Conservation (phyloP, 2,888 invertebrate genomes). For the Agapostemon virescens region DNA sequence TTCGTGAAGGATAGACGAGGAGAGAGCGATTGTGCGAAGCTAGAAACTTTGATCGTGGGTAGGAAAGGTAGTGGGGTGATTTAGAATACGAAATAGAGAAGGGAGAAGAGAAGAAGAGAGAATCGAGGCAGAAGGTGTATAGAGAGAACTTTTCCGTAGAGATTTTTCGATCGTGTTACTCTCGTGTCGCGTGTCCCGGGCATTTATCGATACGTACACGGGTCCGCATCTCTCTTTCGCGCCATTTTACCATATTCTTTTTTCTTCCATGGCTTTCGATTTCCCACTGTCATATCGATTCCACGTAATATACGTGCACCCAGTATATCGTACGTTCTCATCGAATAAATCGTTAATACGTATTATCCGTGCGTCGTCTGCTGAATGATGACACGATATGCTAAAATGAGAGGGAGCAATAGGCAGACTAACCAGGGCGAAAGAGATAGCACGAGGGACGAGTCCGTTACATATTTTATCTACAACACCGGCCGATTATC, state of each 20-base stretch:
- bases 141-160: constrained; percentile 32
- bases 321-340: constrained; percentile 44
- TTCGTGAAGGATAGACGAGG: constrained; percentile 10
- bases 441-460: constrained; percentile 22
- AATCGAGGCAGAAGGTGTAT: constrained; percentile 13
- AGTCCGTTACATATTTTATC: constrained; percentile 50
- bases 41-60: constrained; percentile 15
- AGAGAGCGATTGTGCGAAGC: constrained; percentile 16
- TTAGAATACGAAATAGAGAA: constrained; percentile 22
- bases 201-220: constrained; percentile 1
- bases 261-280: constrained; percentile 15
- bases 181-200: not conserved
- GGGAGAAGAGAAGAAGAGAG: constrained; percentile 42
- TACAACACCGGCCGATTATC: constrained; percentile 50
- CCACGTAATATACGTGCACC: constrained; percentile 7
- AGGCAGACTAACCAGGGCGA: constrained; percentile 13
- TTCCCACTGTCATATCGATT: constrained; percentile 40
- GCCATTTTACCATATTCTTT: not conserved
- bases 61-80: constrained; percentile 23
- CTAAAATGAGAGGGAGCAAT: constrained; percentile 40
- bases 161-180: constrained; percentile 34
- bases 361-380: constrained; percentile 52
- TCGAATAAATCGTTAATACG: constrained; percentile 59
- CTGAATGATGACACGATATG: constrained; percentile 43
- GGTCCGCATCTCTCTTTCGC: not conserved